phyloP scores from a whole-genome alignment of 2,888 invertebrate genomes.

The Hirtodrosophila trivittata region DNA sequence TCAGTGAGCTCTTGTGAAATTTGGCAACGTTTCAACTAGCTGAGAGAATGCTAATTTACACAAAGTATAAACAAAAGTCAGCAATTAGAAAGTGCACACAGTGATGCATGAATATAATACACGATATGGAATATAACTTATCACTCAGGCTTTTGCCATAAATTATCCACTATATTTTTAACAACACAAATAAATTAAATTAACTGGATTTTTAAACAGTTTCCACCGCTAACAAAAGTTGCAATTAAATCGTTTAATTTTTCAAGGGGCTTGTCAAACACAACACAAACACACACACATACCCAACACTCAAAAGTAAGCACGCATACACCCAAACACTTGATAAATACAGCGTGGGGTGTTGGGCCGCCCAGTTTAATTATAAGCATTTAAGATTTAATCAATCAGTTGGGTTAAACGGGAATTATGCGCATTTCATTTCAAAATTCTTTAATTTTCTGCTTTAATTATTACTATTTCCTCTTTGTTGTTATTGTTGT shows the following conservation, averaged over 20 bases:
- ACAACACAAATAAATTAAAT: not conserved
- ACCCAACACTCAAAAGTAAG: not conserved
- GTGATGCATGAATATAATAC: constrained; percentile 31
- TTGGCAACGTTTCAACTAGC: constrained; percentile 27
- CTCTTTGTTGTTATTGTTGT: constrained; percentile 8
- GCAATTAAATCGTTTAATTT: not conserved
- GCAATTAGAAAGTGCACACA: constrained; percentile 42
- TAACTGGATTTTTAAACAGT: constrained; percentile 12
- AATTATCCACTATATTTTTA: not conserved
- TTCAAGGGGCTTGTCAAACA: constrained; percentile 12
- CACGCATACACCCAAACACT: not conserved
- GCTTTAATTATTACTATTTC: constrained; percentile 32
- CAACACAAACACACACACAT: not conserved
- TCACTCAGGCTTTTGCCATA: constrained; percentile 2
- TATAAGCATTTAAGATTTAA: constrained; percentile 32
- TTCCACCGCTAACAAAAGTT: constrained; percentile 4
- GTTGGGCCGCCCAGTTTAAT: constrained; percentile 17
- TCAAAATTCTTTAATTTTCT: constrained; percentile 34
- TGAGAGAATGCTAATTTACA: not conserved
- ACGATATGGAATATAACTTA: constrained; percentile 20
- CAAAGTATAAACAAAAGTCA: not conserved
- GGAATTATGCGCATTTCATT: constrained; percentile 34
- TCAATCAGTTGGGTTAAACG: constrained; percentile 35
- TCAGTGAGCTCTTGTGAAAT: constrained; percentile 11
- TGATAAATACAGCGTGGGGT: not conserved